Evolutionary conservation across 2,113 vertebrate genomes (phyloP).

Genomic region (Cyprinodon tularosa): DNA sequence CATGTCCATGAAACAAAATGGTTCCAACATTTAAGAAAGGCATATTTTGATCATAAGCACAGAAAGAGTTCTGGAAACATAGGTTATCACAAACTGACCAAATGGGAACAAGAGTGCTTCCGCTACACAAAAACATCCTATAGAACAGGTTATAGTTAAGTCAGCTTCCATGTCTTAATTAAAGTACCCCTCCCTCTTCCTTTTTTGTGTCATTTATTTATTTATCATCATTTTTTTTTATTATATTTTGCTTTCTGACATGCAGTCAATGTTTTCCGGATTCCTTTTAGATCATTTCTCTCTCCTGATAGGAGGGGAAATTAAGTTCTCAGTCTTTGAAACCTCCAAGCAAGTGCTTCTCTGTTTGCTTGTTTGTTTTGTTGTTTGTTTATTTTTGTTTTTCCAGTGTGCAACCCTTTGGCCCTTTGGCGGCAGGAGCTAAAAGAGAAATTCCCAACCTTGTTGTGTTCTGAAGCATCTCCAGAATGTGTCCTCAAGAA

Average conservation of each 20-base stretch:
- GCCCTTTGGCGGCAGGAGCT: slow-evolving; percentile 41
- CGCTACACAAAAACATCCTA: slow-evolving; percentile 98
- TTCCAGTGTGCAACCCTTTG: slow-evolving; percentile 63
- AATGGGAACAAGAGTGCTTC: slow-evolving; percentile 96
- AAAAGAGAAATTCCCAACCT: slow-evolving; percentile 4
- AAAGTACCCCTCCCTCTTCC: slow-evolving; percentile 74
- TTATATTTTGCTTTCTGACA: slow-evolving; percentile 82
- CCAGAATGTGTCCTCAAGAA: slow-evolving; percentile 45
- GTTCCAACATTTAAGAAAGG: slow-evolving; percentile 94
- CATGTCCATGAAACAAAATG: slow-evolving; percentile 89
- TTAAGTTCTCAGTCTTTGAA: slow-evolving; percentile 43
- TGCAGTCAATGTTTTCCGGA: slow-evolving; percentile 82
- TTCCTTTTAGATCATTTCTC: slow-evolving; percentile 42
- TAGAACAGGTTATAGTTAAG: slow-evolving; percentile 90
- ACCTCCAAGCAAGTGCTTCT: slow-evolving; percentile 59
- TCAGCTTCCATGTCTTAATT: slow-evolving; percentile 83
- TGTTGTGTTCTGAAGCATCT: slow-evolving; percentile 44
- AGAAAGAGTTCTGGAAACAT: slow-evolving; percentile 89
- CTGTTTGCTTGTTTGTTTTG: slow-evolving; percentile 7
- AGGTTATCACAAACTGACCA: slow-evolving; percentile 91
- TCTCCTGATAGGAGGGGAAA: slow-evolving; percentile 3
- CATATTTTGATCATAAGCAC: slow-evolving; percentile 90
- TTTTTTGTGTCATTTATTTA: slow-evolving; percentile 13
- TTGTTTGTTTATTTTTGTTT: slow-evolving; percentile 42
- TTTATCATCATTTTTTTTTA: slow-evolving; percentile 41